phyloP scores from a whole-genome alignment of 2,113 vertebrate genomes.

The Ailuropoda melanoleuca region DNA sequence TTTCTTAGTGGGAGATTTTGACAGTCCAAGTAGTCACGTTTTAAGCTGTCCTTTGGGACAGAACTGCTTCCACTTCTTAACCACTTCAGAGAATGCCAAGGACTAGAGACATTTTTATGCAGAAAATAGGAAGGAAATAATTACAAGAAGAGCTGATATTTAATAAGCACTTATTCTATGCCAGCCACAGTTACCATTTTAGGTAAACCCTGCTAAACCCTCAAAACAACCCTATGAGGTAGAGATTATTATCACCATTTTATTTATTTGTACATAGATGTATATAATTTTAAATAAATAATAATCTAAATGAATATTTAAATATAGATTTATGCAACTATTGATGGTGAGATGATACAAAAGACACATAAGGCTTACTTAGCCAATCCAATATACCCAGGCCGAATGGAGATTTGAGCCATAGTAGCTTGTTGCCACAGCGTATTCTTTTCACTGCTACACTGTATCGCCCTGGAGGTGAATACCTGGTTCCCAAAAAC shows the following conservation, averaged over 20 bases:
- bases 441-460: neutral
- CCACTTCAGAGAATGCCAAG: neutral
- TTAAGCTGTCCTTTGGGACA: neutral
- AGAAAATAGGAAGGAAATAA: neutral
- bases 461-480: neutral
- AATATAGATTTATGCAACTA: neutral
- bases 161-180: neutral
- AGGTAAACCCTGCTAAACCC: neutral
- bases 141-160: neutral
- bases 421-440: neutral
- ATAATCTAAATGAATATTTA: neutral
- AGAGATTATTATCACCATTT: neutral
- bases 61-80: neutral
- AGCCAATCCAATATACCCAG: neutral
- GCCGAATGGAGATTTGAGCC: neutral
- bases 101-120: neutral
- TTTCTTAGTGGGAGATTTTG: neutral
- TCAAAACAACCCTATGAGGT: neutral
- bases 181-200: neutral
- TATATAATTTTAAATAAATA: neutral
- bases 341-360: neutral
- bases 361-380: neutral
- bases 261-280: neutral
- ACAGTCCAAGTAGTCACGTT: neutral
- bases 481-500: neutral